Percentiles rank a stretch among this genome's conserved stretches.
phyloP scores from a whole-genome alignment of 2,888 invertebrate genomes.

The Troilus luridus region DNA sequence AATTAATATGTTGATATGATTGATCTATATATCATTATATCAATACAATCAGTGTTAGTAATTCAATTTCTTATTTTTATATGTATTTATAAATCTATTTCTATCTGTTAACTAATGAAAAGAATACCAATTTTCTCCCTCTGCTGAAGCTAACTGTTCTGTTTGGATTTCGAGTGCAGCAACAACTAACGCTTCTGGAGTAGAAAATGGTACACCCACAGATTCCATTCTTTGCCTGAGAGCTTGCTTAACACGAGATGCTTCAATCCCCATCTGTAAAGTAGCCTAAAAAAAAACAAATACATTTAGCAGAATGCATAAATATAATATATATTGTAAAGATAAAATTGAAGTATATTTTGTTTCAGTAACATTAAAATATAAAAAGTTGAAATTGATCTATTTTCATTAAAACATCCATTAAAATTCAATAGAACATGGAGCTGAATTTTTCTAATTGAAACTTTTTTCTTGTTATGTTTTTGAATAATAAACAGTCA shows the following conservation, averaged over 20 bases:
- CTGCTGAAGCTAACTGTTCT: conserved; percentile 72
- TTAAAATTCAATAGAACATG: no score
- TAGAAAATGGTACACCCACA: conserved; percentile 75
- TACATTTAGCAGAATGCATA: not conserved
- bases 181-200: conserved; percentile 79
- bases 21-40: not conserved
- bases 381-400: no score
- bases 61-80: not conserved
- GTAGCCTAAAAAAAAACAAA: conserved; percentile 70
- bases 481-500: no score
- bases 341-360: no score
- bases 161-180: conserved; percentile 80
- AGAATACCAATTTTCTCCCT: conserved; percentile 42
- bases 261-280: conserved; percentile 75
- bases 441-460: no score
- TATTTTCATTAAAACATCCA: no score
- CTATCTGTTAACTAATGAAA: not conserved
- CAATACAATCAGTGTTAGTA: not conserved
- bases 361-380: no score
- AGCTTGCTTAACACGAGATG: conserved; percentile 74
- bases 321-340: no score
- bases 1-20: no score
- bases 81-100: not conserved
- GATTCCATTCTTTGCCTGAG: conserved; percentile 73
- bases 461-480: no score